These are phyloP conservation scores for Choloepus didactylus DNA, from an alignment of 2,797 vertebrate species.

Conservation along the genomic window DNA sequence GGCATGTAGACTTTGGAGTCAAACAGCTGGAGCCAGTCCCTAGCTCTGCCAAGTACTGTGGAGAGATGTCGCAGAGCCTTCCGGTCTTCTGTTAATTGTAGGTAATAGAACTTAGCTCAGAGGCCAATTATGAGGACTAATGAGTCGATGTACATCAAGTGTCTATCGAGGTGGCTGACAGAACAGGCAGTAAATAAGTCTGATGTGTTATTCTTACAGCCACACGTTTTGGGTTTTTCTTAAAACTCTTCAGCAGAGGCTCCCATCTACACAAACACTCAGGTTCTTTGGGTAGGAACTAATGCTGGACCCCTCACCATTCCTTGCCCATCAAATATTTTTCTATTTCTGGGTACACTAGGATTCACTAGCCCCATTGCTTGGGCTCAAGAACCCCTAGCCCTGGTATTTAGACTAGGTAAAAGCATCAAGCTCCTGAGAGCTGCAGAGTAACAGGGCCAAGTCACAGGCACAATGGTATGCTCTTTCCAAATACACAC, in stretches of 20 bases:
- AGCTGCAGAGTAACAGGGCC: neutral
- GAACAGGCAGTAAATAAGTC: neutral
- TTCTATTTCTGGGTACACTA: neutral
- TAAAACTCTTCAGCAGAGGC: neutral
- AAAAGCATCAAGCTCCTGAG: neutral
- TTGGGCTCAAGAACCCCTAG: neutral
- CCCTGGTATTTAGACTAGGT: neutral
- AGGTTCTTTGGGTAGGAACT: neutral
- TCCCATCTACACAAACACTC: neutral
- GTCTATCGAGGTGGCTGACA: neutral
- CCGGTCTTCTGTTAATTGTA: neutral
- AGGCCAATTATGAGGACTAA: neutral
- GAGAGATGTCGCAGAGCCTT: neutral
- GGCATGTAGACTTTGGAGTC: neutral
- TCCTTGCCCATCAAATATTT: neutral
- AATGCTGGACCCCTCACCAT: neutral
- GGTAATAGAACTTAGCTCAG: neutral
- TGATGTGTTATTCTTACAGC: neutral
- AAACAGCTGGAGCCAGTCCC: neutral
- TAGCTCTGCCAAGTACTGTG: neutral
- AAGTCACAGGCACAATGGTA: neutral
- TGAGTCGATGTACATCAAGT: neutral
- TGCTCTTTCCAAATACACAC: neutral
- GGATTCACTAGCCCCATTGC: neutral
- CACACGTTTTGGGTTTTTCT: neutral